Evolutionary conservation across 2,797 vertebrate species (phyloP).

Genomic region (Pseudochaenichthys georgianus): DNA sequence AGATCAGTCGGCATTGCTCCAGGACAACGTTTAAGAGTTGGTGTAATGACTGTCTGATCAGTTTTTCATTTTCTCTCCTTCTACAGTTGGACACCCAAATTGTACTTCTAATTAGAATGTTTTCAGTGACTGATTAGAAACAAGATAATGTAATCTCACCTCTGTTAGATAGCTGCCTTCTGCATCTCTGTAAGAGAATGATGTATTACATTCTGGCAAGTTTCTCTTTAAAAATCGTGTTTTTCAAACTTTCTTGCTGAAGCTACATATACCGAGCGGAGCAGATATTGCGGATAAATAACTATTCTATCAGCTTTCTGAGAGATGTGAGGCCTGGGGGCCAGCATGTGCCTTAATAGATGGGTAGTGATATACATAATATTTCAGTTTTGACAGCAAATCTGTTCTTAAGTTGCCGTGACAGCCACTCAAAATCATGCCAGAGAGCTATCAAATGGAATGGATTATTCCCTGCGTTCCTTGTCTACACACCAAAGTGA

Average conservation of each 20-base stretch:
- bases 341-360: constrained; percentile 61
- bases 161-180: background rate
- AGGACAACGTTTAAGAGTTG: constrained; percentile 24
- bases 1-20: constrained; percentile 36
- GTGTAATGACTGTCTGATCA: constrained; percentile 32
- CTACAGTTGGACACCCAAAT: constrained; percentile 15
- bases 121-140: constrained; percentile 47
- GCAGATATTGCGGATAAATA: constrained; percentile 50
- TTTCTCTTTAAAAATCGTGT: constrained; percentile 32
- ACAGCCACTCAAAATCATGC: constrained; percentile 70
- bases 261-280: constrained; percentile 38
- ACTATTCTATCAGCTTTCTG: constrained; percentile 46
- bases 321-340: constrained; percentile 27
- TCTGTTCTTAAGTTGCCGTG: constrained; percentile 73
- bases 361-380: constrained; percentile 68
- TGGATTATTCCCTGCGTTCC: constrained; percentile 66
- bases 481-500: constrained; percentile 65
- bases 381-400: constrained; percentile 75
- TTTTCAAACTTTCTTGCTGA: constrained; percentile 61
- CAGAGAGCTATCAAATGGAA: constrained; percentile 73
- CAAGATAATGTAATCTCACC: constrained; percentile 24
- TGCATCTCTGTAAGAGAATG: constrained; percentile 7
- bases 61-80: constrained; percentile 9
- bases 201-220: constrained; percentile 29
- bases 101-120: constrained; percentile 27